Evolutionary conservation across 1,140 invertebrate genomes (phyloP).

Genomic region (Archivesica marissinica): DNA sequence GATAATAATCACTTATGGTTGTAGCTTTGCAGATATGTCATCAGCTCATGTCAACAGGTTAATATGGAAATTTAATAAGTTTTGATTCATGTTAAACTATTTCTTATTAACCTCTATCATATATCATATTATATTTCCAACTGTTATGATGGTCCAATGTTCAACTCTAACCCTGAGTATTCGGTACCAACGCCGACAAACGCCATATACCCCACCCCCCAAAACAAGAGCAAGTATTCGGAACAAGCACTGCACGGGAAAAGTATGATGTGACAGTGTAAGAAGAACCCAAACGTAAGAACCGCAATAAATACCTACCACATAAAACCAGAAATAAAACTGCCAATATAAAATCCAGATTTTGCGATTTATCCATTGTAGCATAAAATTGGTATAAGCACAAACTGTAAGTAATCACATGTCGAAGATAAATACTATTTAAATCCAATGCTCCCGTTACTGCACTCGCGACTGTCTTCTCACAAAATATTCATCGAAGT

Average conservation of each 20-base stretch:
- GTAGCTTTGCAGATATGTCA: too few relatives aligned
- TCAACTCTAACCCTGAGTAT: too few relatives aligned
- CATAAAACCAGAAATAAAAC: constrained; percentile 44
- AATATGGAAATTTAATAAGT: too few relatives aligned
- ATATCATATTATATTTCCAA: too few relatives aligned
- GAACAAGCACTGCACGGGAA: constrained; percentile 53
- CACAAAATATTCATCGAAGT: constrained; percentile 23
- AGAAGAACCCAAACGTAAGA: not conserved
- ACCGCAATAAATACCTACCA: constrained; percentile 32
- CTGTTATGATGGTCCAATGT: too few relatives aligned
- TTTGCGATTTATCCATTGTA: constrained; percentile 19
- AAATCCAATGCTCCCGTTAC: constrained; percentile 14
- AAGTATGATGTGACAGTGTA: not conserved
- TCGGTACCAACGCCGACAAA: too few relatives aligned
- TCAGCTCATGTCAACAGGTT: too few relatives aligned
- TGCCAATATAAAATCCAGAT: constrained; percentile 10
- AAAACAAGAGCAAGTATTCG: too few relatives aligned
- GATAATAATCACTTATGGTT: too few relatives aligned
- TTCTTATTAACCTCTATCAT: too few relatives aligned
- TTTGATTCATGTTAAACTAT: too few relatives aligned
- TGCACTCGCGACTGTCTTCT: constrained; percentile 19
- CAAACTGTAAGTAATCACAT: constrained; percentile 35
- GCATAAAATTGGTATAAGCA: not conserved
- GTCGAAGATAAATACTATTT: constrained; percentile 11
- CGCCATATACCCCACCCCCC: too few relatives aligned